Evolutionary conservation across 2,113 vertebrate genomes (phyloP).

Genomic region (Dasyprocta punctata): DNA sequence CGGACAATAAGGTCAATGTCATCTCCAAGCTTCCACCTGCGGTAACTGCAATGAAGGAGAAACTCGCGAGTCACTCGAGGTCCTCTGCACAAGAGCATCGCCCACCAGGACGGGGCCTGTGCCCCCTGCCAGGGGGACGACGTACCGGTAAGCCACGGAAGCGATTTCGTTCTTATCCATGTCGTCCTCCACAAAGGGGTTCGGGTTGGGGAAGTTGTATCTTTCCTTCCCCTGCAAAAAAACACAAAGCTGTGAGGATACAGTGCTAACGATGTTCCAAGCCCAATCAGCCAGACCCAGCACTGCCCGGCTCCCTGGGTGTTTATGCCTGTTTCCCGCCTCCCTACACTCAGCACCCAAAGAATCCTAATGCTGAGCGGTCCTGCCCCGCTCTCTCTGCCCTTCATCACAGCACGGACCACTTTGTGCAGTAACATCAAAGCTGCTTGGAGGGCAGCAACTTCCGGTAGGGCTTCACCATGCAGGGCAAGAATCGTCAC

Average conservation of each 20-base stretch:
- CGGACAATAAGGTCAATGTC: slow-evolving; percentile 99
- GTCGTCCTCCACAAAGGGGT: slow-evolving; percentile 98
- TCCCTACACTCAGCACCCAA: rapidly evolving
- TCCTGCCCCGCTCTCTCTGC: rapidly evolving
- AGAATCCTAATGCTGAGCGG: not conserved
- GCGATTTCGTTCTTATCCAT: slow-evolving; percentile 98
- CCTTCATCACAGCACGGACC: rapidly evolving
- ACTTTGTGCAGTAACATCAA: not conserved
- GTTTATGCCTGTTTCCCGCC: not conserved
- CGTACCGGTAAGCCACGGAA: slow-evolving; percentile 96
- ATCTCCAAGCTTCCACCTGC: slow-evolving; percentile 98
- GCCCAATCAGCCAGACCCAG: not conserved
- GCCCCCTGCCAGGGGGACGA: not conserved
- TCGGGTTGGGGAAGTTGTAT: slow-evolving; percentile 95
- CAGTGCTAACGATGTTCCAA: rapidly evolving
- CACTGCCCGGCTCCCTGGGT: not conserved
- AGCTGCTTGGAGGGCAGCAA: not conserved
- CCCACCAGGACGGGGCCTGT: rapidly evolving
- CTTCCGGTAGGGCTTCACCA: not conserved
- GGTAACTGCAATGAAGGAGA: slow-evolving; percentile 88
- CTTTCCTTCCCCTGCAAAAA: slow-evolving; percentile 92
- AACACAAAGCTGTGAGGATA: not conserved
- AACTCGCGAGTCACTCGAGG: not conserved
- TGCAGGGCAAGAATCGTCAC: not conserved
- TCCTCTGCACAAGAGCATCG: rapidly evolving